Evolutionary conservation across 2,113 vertebrate species (phyloP), one percentile per base, ranked within the genome.

Genomic region (Colius striatus): DNA sequence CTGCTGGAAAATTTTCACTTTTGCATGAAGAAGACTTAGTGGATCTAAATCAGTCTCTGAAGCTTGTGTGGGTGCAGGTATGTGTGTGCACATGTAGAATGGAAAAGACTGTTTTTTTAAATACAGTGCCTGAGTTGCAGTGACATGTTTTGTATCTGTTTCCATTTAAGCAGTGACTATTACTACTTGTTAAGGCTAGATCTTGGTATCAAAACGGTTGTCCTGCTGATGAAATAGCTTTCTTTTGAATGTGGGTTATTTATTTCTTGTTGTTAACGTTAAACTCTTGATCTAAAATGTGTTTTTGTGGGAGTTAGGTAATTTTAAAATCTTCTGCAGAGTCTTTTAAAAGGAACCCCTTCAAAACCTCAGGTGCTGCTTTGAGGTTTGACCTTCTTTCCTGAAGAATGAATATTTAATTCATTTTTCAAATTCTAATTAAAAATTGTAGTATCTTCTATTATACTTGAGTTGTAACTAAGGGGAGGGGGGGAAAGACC

Each of bases 341-440:
- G 63, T 75, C 63, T 84, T 84, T 90, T 51, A 36, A 53, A 80
- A 96, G 65, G 45, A 92, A 38, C 62, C 57, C 48, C 36, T 82
- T 86, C 47, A 36, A 70, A 95, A 91, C 60, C 57, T 94, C 50
- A 84, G 75, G 79, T 95, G 20, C 53, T 90, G 53, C 88, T 88
- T 68, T 89, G 63, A 91, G 84, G 85, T 83, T 80, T 92, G 87
- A 92, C 93, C 71, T 93, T 95, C 87, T 90, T 96, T 96, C 74
- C 89, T 73, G 81, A 87, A 77, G 88, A 94, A 96, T 97, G 79
- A 89, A 92, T 97, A 96, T 96, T 84, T 92, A 80, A 94, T 91
- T 93, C 38, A 95, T 93, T 92, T 92, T 84, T 97, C 84, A 94
- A 95, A 97, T 93, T 91, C 71, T 85, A 95, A 97, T 97, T 96